Percentiles rank a stretch among this genome's conserved stretches.
phyloP scores from a whole-genome alignment of 1,140 invertebrate species.

The Telenomus remus region DNA sequence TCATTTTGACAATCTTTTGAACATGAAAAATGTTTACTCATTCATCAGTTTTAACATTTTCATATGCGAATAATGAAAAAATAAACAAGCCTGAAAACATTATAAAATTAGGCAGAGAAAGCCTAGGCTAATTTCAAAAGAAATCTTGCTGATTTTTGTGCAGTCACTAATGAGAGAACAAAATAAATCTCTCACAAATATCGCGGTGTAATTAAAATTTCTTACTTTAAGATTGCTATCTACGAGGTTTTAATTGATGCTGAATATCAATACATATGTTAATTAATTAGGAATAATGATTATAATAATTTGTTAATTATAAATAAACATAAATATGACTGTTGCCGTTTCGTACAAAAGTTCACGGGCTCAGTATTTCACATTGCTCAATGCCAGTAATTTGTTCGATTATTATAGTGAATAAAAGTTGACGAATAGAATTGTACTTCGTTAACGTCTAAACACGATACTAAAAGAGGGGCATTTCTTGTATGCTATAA shows the following conservation, averaged over 20 bases:
- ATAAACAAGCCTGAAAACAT: too few relatives aligned
- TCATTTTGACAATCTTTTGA: constrained; percentile 9
- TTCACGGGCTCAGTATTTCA: constrained; percentile 11
- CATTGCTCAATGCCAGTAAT: constrained; percentile 51
- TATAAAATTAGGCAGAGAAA: constrained; percentile 33
- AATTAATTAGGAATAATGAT: constrained; percentile 57
- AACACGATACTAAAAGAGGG: constrained; percentile 55
- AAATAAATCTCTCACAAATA: constrained; percentile 46
- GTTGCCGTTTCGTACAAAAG: constrained; percentile 22
- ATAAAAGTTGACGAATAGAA: constrained; percentile 60
- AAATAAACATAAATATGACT: too few relatives aligned
- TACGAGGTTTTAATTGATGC: constrained; percentile 39
- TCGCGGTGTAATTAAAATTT: constrained; percentile 51
- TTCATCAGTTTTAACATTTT: too few relatives aligned
- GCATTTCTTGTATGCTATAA: constrained; percentile 54
- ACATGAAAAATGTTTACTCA: too few relatives aligned
- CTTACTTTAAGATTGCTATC: constrained; percentile 46
- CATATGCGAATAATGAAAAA: too few relatives aligned
- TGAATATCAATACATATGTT: constrained; percentile 50
- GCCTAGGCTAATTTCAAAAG: constrained; percentile 13
- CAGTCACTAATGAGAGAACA: constrained; percentile 33
- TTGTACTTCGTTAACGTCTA: constrained; percentile 60
- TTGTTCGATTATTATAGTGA: constrained; percentile 58
- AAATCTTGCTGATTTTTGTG: constrained; percentile 4
- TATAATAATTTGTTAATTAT: constrained; percentile 58